phyloP scores from a whole-genome alignment of 2,113 vertebrate species.

The Strix aluco region DNA sequence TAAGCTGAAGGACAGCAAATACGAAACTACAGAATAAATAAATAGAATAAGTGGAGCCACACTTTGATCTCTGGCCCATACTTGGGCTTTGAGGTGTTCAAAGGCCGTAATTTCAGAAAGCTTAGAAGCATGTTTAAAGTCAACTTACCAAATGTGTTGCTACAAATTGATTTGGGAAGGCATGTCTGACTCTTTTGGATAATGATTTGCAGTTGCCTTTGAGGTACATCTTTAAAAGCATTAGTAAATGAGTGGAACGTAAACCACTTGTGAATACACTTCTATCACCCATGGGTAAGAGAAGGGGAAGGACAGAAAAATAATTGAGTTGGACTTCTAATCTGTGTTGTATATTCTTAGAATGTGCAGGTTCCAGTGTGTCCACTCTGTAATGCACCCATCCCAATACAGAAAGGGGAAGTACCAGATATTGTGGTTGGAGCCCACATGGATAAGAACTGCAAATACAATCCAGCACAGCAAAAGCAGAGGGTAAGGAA shows the following conservation, averaged over 20 bases:
- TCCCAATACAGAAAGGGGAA: slow-evolving; percentile 87
- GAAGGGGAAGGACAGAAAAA: not conserved
- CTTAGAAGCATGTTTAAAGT: not conserved
- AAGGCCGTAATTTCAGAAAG: not conserved
- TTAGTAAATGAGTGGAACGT: not conserved
- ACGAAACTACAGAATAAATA: not conserved
- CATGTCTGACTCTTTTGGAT: not conserved
- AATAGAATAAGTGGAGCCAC: not conserved
- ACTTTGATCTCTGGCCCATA: not conserved
- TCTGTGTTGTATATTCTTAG: slow-evolving; percentile 58
- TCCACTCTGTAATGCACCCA: slow-evolving; percentile 84
- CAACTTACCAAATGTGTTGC: not conserved
- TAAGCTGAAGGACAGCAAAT: not conserved
- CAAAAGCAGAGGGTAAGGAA: slow-evolving; percentile 83
- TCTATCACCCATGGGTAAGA: fast-evolving
- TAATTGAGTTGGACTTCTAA: not conserved
- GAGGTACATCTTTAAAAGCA: not conserved
- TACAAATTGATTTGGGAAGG: not conserved
- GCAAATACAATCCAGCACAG: slow-evolving; percentile 80
- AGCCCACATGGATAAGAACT: slow-evolving; percentile 89
- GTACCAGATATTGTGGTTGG: slow-evolving; percentile 88
- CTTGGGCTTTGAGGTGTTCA: not conserved
- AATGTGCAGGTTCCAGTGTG: slow-evolving; percentile 92
- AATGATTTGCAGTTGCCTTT: not conserved
- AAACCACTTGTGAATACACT: not conserved